Base-by-base conservation (phyloP, 2,797 vertebrate genomes). In the Diglossa cyanea region DNA sequence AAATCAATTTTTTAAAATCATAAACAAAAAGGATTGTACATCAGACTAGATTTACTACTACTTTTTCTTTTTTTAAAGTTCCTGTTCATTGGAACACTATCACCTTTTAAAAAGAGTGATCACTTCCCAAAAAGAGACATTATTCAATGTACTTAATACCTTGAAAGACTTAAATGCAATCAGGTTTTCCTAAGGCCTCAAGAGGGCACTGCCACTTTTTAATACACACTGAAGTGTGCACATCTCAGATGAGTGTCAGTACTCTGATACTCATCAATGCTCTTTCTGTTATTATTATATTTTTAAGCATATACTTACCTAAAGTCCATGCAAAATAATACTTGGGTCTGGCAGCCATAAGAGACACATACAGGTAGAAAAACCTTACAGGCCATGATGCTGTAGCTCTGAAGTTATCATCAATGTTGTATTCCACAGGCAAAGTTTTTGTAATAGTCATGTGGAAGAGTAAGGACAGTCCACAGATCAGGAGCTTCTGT, bases 291-390 rank as follows among this genome's bases (percentile, higher is more conserved):
- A 31, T 21, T 44, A 45, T 14, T 35, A 1, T 30, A 21, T 54
- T 61, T 79, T 50, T 11, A 44, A 72, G 44, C n/a, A 65, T 12
- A 35, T 11, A 80, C 99, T 98, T 97, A 99, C 99, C 99, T 45
- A 99, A 98, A 23, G 99, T 99, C 99, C 99, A 99, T 9, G 99
- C 98, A 94, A 99, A 99, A 96, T 99, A 99, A 98, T 99, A 99
- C 78, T 99, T 99, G 63, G 99, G 99, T 96, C 99, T 98, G 91
- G 99, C 98, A 44, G 99, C 98, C 98, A 99, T 97, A 93, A 99
- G 98, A 84, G 99, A 99, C 81, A 99, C 28, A 13, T 99, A 99
- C 7, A 99, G 98, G 96, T 99, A 99, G 97, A 99, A 77, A 55
- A 99, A 96, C 96, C 98, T 98, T 47, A 98, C 94, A 57, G 98